Base-by-base conservation (phyloP, 2,888 invertebrate species). In the Andrena flavipes region DNA sequence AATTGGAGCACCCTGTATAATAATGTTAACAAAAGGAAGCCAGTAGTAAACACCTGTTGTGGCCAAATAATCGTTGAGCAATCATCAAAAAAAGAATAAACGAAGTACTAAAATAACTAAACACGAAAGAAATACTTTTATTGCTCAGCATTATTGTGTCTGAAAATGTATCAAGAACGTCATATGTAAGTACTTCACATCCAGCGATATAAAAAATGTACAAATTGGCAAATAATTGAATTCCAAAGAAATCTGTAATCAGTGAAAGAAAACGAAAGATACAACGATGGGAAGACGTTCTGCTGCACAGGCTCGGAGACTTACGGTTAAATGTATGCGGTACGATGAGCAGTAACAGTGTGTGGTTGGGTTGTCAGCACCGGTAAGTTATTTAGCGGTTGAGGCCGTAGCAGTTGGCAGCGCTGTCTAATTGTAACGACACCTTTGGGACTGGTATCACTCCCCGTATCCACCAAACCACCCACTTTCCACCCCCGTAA, bases 381-480 rank as follows among this genome's bases (percentile, higher is more conserved):
- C 90, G 91, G 90, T 92, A 92, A 92, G 92, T 93, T 93, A 93
- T 93, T 93, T 93, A 93, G 92, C 90, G 92, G 92, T 91, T 90
- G 92, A 92, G 90, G 86, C 89, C 84, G 89, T 88, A 90, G 89
- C 90, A 92, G 92, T 92, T 92, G 93, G 93, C 92, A 91, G 91
- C 87, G 87, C 91, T 92, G 93, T 93, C 92, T 93, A 93, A 93
- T 93, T 93, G 92, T 93, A 93, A 93, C 92, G 92, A 92, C 91
- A 92, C 93, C 93, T 92, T 90, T 91, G 93, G 93, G 93, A 92
- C 90, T 86, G 87, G 87, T 90, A 88, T 91, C 91, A 85, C 87
- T 86, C 89, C 87, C 87, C 88, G 84, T 78, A 80, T 84, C 84
- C 86, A 81, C 87, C 87, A 79, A 81, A 84, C 87, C 89, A 81